Percentiles rank a stretch among this genome's conserved stretches.
Evolutionary conservation across 2,888 invertebrate species (phyloP).

Genomic region (Synanthedon andrenaeformis): DNA sequence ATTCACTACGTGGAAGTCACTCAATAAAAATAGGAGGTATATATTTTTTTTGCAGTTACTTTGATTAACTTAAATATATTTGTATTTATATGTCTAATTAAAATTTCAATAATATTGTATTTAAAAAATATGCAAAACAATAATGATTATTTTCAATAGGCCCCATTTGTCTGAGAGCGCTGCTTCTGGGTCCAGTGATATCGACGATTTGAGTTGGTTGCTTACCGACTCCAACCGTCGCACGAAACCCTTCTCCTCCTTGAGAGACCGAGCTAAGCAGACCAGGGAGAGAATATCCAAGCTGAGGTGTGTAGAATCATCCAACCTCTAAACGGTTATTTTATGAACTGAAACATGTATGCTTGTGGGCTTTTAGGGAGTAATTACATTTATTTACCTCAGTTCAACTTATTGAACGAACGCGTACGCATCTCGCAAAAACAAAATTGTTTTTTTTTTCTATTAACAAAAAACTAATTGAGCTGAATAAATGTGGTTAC

Average conservation of each 20-base stretch:
- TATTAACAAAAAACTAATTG: no score
- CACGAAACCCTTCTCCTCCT: constrained; percentile 75
- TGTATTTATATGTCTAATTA: no score
- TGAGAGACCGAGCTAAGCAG: constrained; percentile 50
- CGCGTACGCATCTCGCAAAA: no score
- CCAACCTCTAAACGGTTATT: background rate
- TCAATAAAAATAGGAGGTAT: constrained; percentile 71
- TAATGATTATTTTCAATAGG: constrained; percentile 23
- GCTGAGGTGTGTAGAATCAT: constrained; percentile 30
- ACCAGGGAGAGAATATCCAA: constrained; percentile 49
- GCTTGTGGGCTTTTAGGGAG: no score
- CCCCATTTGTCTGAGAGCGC: constrained; percentile 76
- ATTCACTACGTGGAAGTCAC: constrained; percentile 77
- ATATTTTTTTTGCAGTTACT: background rate
- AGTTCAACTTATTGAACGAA: no score
- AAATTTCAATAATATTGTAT: no score
- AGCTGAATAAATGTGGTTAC: no score
- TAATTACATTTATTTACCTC: no score
- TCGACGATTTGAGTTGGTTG: constrained; percentile 74
- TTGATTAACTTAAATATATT: no score
- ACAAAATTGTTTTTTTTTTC: no score
- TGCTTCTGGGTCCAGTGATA: constrained; percentile 67
- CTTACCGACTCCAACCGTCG: constrained; percentile 77
- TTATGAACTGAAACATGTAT: background rate
- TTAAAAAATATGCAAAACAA: background rate